phyloP scores from a whole-genome alignment of 1,140 invertebrate species.

The Euglossa dilemma region DNA sequence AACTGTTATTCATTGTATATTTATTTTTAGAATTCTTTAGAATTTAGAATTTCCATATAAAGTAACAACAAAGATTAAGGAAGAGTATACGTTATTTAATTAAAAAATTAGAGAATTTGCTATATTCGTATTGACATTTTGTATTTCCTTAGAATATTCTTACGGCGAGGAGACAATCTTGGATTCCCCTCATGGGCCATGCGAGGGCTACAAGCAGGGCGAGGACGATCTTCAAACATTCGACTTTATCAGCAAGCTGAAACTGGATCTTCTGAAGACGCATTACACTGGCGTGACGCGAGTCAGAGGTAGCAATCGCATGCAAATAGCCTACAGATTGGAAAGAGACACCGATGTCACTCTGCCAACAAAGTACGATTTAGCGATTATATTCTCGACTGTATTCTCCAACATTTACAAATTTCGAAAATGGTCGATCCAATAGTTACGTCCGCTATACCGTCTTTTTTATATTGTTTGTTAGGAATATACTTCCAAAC shows the following conservation, averaged over 20 bases:
- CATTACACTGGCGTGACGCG: conserved; percentile 86
- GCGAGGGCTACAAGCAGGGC: conserved; percentile 86
- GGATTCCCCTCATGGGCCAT: conserved; percentile 78
- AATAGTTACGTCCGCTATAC: too few species aligned
- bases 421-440: background rate
- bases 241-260: conserved; percentile 90
- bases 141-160: conserved; percentile 21
- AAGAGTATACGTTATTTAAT: too few species aligned
- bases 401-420: background rate
- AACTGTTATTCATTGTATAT: too few species aligned
- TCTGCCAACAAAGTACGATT: conserved; percentile 85
- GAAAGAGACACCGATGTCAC: conserved; percentile 88
- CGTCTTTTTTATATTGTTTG: conserved; percentile 17
- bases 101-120: too few species aligned
- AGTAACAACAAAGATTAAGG: too few species aligned
- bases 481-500: conserved; percentile 86
- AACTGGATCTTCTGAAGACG: conserved; percentile 85
- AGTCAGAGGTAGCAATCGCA: conserved; percentile 88
- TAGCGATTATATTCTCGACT: background rate
- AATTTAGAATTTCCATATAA: too few species aligned
- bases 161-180: background rate
- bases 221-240: conserved; percentile 90
- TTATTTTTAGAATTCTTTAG: too few species aligned
- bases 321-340: conserved; percentile 91
- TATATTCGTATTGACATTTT: background rate